These are phyloP conservation scores for Neolamprologus hecqui DNA, from an alignment of 2,113 vertebrate genomes.

Conservation along the genomic window DNA sequence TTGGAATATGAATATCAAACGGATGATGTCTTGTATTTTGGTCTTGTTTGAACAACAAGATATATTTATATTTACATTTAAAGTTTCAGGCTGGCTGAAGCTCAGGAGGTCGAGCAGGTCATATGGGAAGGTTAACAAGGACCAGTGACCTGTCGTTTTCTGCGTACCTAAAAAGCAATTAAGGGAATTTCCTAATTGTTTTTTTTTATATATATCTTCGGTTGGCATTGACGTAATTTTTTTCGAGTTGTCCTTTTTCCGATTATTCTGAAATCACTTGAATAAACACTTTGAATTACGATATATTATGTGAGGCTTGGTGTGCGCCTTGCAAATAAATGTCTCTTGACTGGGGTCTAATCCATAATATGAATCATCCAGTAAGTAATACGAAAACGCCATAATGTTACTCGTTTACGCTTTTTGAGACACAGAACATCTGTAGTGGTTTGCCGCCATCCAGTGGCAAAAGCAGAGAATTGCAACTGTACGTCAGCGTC, in stretches of 20 bases:
- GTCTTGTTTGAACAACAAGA: neutral
- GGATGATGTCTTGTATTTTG: neutral
- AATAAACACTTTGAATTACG: neutral
- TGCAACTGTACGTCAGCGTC: neutral
- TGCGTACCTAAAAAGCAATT: neutral
- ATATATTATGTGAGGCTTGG: neutral
- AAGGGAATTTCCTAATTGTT: neutral
- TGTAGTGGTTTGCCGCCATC: conserved; percentile 17
- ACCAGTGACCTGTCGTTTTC: neutral
- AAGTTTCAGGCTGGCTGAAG: neutral
- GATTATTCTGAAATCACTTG: neutral
- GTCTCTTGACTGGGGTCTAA: neutral
- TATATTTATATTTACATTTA: neutral
- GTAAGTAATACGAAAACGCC: neutral
- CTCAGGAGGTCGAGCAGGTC: neutral
- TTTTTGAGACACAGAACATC: neutral
- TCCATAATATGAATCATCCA: neutral
- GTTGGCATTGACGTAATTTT: neutral
- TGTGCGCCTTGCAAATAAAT: neutral
- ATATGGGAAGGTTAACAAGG: neutral
- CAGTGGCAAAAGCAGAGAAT: neutral
- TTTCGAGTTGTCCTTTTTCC: neutral
- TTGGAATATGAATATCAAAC: neutral
- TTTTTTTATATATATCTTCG: neutral
- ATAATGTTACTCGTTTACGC: neutral